Base-by-base conservation (phyloP, 2,797 vertebrate species). In the Coccyzus lansbergi region DNA sequence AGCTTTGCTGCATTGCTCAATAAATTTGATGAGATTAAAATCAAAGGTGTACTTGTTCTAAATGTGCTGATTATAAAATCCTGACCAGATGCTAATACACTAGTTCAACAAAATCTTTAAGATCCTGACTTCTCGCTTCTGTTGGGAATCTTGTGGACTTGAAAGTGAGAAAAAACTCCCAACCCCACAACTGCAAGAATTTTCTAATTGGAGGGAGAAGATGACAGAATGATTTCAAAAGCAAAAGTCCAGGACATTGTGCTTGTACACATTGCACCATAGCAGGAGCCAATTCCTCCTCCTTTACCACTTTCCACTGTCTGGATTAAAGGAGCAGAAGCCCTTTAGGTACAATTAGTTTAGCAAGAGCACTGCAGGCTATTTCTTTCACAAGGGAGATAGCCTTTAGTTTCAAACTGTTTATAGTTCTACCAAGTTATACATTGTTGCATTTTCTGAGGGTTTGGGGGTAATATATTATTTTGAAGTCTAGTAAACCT, bases 21-120 rank as follows among this genome's bases (percentile, higher is more conserved):
- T 38, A 6, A 20, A 38, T 48, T 42, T 86, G n/a, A 78, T 92
- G 90, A 82, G 80, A 19, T 68, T 71, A 86, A 94, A 96, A 74
- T 77, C 29, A 28, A 88, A 80, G 46, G 79, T 67, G 9, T 58
- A 33, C 33, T 5, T 52, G 28, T 17, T 46, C 5, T 44, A 34
- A 51, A 62, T 38, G 10, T 51, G 82, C 88, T 25, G 13, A 12
- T 71, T 38, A 26, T 55, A 58, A 79, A 84, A 76, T 60, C 64
- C 33, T 38, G 34, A 67, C 38, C 7, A 7, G 26, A 34, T 22
- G 28, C 24, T 80, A 36, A 72, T 52, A 46, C 6, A 1, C 26
- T 16, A 34, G 5, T 81, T 67, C 1, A 3, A 25, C 20, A 67
- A 77, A 38, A 20, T 55, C 48, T 51, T 51, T 40, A 56, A 49